Evolutionary conservation across 2,113 vertebrate species (phyloP).

Genomic region (Anthoscopus minutus): DNA sequence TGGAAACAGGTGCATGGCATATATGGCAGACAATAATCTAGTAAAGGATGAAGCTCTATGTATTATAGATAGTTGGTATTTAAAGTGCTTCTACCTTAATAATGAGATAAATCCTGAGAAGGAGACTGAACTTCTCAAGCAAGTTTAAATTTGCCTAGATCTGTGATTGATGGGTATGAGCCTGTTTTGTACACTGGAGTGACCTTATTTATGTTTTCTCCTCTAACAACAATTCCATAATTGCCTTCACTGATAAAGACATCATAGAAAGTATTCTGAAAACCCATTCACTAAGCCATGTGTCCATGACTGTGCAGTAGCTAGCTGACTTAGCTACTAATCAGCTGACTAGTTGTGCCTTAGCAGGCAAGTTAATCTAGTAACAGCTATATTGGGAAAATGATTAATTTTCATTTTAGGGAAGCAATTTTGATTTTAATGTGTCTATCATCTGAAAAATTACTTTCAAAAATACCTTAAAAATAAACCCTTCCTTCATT

Average conservation of each 20-base stretch:
- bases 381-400: neutral
- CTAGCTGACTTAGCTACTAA: too few relatives aligned
- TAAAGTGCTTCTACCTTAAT: slow-evolving; percentile 55
- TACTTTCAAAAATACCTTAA: neutral
- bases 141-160: slow-evolving; percentile 37
- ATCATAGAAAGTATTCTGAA: slow-evolving; percentile 39
- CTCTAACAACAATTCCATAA: slow-evolving; percentile 48
- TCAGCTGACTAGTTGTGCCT: too few relatives aligned
- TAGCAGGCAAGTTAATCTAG: neutral
- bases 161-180: slow-evolving; percentile 36
- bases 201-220: slow-evolving; percentile 47
- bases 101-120: slow-evolving; percentile 54
- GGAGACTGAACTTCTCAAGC: slow-evolving; percentile 44
- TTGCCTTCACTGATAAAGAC: slow-evolving; percentile 45
- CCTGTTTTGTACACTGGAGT: slow-evolving; percentile 34
- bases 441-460: neutral
- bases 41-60: slow-evolving; percentile 4
- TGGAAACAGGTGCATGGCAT: neutral
- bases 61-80: slow-evolving; percentile 40
- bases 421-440: neutral
- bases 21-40: slow-evolving; percentile 16
- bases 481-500: neutral
- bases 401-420: neutral
- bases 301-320: neutral
- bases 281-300: slow-evolving; percentile 10